These are phyloP conservation scores for Malachius bipustulatus DNA, from an alignment of 2,888 invertebrate genomes.

Conservation along the genomic window DNA sequence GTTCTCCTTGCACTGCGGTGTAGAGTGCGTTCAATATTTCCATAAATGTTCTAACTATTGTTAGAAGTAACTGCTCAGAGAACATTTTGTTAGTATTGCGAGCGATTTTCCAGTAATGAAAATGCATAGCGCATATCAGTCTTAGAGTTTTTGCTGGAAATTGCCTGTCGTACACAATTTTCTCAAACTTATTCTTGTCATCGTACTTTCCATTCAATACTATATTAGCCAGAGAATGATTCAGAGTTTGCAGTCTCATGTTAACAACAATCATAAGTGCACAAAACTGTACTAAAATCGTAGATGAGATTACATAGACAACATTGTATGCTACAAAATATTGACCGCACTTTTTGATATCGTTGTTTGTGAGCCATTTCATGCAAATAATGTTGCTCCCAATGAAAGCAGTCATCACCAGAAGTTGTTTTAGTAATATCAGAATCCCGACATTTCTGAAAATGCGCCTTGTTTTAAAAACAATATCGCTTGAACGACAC, in stretches of 20 bases:
- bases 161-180: neutral
- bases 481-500: no score
- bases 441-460: neutral
- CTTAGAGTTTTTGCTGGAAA: slow-evolving; percentile 1
- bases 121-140: neutral
- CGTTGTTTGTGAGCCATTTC: neutral
- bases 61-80: slow-evolving; percentile 1
- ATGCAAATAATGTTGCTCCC: neutral
- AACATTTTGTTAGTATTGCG: neutral
- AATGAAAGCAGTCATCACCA: neutral
- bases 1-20: neutral
- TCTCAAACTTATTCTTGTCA: neutral
- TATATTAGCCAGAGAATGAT: neutral
- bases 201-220: neutral
- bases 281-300: neutral
- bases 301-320: neutral
- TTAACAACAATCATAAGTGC: neutral
- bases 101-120: neutral
- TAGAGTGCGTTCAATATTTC: neutral
- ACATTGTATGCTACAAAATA: neutral
- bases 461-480: no score
- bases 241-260: neutral
- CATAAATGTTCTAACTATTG: slow-evolving; percentile 1
- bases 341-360: neutral
- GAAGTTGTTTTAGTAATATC: neutral